Evolutionary conservation across 2,888 invertebrate genomes (phyloP).

Genomic region (Rapana venosa): DNA sequence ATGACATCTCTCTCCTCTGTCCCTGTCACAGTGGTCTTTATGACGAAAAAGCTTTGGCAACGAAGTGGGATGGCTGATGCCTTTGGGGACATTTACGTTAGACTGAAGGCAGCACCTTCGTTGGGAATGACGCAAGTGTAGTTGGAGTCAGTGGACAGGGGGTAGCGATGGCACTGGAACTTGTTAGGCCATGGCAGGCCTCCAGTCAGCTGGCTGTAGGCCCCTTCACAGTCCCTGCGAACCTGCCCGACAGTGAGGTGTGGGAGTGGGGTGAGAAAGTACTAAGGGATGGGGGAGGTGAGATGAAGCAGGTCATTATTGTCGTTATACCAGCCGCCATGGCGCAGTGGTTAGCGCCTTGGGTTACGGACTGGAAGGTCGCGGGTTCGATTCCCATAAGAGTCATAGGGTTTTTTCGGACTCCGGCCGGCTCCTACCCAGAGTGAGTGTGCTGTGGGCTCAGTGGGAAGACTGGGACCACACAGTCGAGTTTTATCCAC

Average conservation of each 20-base stretch:
- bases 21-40: not conserved
- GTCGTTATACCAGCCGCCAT: no score
- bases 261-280: not conserved
- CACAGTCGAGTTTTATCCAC: no score
- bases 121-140: slow-evolving; percentile 58
- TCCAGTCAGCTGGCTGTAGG: slow-evolving; percentile 53
- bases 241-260: slow-evolving; percentile 49
- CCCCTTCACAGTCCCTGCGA: slow-evolving; percentile 51
- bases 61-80: not conserved
- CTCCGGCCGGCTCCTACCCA: no score
- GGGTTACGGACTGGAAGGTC: no score
- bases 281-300: not conserved
- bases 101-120: slow-evolving; percentile 44
- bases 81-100: not conserved
- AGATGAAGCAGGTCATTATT: no score
- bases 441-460: no score
- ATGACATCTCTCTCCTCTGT: not conserved
- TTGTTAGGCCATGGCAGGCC: slow-evolving; percentile 71
- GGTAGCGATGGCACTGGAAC: slow-evolving; percentile 70
- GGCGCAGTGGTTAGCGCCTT: no score
- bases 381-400: no score
- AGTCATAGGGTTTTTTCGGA: no score
- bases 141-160: slow-evolving; percentile 44
- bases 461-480: no score
- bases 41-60: not conserved